Conservation (phyloP, 1,140 invertebrate genomes). For the Pogonomyrmex barbatus region DNA sequence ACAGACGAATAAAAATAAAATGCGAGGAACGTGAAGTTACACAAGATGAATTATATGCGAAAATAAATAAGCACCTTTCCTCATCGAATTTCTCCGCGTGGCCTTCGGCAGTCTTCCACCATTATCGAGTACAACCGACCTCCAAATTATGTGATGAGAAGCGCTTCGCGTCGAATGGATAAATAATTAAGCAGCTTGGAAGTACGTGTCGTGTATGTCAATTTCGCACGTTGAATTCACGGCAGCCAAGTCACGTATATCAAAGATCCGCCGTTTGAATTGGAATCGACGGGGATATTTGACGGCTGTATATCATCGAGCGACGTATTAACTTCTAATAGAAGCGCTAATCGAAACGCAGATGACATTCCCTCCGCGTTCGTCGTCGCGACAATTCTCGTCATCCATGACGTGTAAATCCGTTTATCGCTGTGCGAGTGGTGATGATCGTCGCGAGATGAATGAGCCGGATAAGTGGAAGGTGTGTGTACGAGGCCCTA, state of each 20-base stretch:
- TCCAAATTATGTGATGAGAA: slow-evolving; percentile 78
- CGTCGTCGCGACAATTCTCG: slow-evolving; percentile 31
- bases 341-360: slow-evolving; percentile 23
- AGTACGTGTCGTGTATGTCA: slow-evolving; percentile 76
- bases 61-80: slow-evolving; percentile 14
- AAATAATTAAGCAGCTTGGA: slow-evolving; percentile 81
- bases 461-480: slow-evolving; percentile 35
- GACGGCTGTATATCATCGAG: slow-evolving; percentile 42
- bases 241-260: slow-evolving; percentile 68
- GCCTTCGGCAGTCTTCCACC: slow-evolving; percentile 49
- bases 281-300: slow-evolving; percentile 65
- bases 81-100: slow-evolving; percentile 24
- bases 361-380: slow-evolving; percentile 37
- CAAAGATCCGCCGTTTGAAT: slow-evolving; percentile 68
- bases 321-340: slow-evolving; percentile 21
- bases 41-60: slow-evolving; percentile 47
- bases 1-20: slow-evolving; percentile 56
- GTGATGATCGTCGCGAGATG: slow-evolving; percentile 29
- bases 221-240: slow-evolving; percentile 22
- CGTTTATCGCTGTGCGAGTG: slow-evolving; percentile 24
- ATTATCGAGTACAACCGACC: slow-evolving; percentile 68
- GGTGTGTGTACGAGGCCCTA: background rate
- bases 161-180: slow-evolving; percentile 77
- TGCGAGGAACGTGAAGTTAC: slow-evolving; percentile 20
- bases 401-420: slow-evolving; percentile 14